A percentile compares a stretch with the other conserved stretches of the same genome.
Evolutionary conservation across 2,797 vertebrate genomes (phyloP).

Genomic region (Lepidocolaptes lacrymiger): DNA sequence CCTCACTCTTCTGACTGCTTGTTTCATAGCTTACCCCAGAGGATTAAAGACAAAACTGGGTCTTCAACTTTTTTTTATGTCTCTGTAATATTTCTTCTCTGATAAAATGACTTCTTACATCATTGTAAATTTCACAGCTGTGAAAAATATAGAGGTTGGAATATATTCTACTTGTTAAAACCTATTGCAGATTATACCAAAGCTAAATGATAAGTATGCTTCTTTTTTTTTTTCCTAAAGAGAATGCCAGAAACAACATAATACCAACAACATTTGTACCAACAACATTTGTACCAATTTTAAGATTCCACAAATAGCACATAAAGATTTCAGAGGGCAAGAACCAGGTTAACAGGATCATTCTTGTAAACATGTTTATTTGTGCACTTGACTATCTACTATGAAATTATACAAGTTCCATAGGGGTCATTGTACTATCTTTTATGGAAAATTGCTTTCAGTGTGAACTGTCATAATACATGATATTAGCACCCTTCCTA

Average conservation of each 20-base stretch:
- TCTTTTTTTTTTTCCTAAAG: slow-evolving; percentile 49
- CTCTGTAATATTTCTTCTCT: slow-evolving; percentile 81
- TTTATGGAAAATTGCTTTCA: slow-evolving; percentile 77
- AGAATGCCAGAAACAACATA: slow-evolving; percentile 61
- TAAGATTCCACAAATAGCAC: slow-evolving; percentile 66
- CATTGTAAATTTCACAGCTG: slow-evolving; percentile 67
- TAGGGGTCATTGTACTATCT: slow-evolving; percentile 78
- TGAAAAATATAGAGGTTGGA: slow-evolving; percentile 73
- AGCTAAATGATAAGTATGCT: slow-evolving; percentile 71
- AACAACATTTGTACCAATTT: slow-evolving; percentile 68
- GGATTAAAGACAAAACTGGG: slow-evolving; percentile 83
- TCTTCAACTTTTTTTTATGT: slow-evolving; percentile 79
- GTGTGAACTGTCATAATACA: slow-evolving; percentile 73
- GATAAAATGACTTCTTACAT: slow-evolving; percentile 68
- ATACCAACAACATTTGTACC: slow-evolving; percentile 65
- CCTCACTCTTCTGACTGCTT: slow-evolving; percentile 82
- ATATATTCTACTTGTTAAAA: slow-evolving; percentile 75
- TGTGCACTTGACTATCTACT: slow-evolving; percentile 77
- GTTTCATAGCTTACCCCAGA: slow-evolving; percentile 81
- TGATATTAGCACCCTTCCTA: slow-evolving; percentile 73
- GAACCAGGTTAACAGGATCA: slow-evolving; percentile 69
- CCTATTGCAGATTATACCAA: slow-evolving; percentile 77
- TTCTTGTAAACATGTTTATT: slow-evolving; percentile 78
- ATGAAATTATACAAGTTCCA: slow-evolving; percentile 72
- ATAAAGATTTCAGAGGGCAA: slow-evolving; percentile 56